Evolutionary conservation across 2,888 invertebrate genomes (phyloP).

Genomic region (Dilophus febrilis): DNA sequence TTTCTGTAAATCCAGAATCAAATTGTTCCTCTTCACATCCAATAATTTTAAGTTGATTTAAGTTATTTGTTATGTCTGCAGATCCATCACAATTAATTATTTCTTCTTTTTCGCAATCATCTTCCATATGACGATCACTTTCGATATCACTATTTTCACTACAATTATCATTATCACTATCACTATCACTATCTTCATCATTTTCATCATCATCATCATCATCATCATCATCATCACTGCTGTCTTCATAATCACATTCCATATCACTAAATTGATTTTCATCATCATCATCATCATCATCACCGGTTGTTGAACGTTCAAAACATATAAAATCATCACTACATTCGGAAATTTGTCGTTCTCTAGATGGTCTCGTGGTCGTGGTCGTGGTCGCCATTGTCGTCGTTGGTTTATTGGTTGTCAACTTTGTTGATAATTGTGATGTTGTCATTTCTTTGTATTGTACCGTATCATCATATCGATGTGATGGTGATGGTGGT

Average conservation of each 20-base stretch:
- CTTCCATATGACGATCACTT: neutral
- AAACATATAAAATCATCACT: slow-evolving; percentile 17
- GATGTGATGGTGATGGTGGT: too few species aligned
- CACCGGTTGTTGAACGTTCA: too few species aligned
- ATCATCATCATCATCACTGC: slow-evolving; percentile 7
- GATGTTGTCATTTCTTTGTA: too few species aligned
- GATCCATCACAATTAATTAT: neutral
- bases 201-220: too few species aligned
- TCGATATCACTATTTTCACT: slow-evolving; percentile 7
- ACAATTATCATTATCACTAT: slow-evolving; percentile 8
- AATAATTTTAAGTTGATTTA: neutral
- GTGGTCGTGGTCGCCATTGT: too few species aligned
- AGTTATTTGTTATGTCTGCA: neutral
- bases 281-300: slow-evolving; percentile 11
- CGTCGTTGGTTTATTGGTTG: too few species aligned
- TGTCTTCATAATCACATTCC: slow-evolving; percentile 6
- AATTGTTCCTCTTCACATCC: slow-evolving; percentile 7
- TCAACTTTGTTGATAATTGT: too few species aligned
- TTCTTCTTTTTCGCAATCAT: neutral
- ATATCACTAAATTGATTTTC: neutral
- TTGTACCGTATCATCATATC: too few species aligned
- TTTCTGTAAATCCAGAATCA: slow-evolving; percentile 16
- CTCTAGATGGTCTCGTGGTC: too few species aligned
- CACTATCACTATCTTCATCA: too few species aligned
- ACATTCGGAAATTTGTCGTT: slow-evolving; percentile 16